Evolutionary conservation across 2,797 vertebrate genomes (phyloP).

Genomic region (Threskiornis aethiopicus): DNA sequence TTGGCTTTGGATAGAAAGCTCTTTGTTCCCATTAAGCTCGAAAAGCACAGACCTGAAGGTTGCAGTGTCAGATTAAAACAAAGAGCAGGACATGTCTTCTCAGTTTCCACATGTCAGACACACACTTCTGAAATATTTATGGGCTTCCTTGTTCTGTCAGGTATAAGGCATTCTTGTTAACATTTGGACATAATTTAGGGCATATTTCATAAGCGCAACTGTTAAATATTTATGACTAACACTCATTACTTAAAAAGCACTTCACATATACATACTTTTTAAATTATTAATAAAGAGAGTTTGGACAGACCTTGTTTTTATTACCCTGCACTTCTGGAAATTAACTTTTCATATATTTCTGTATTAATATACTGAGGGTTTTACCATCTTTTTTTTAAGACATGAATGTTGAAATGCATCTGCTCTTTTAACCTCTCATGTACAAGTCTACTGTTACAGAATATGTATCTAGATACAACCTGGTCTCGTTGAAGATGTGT

Average conservation of each 20-base stretch:
- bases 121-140: slow-evolving; percentile 72
- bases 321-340: slow-evolving; percentile 59
- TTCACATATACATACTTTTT: slow-evolving; percentile 62
- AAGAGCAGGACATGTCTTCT: slow-evolving; percentile 4
- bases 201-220: slow-evolving; percentile 66
- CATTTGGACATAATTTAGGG: slow-evolving; percentile 72
- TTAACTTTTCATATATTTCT: slow-evolving; percentile 58
- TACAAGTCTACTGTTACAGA: not conserved
- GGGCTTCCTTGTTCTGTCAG: slow-evolving; percentile 63
- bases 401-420: not conserved
- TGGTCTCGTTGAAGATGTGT: not conserved
- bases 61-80: slow-evolving; percentile 39
- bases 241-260: slow-evolving; percentile 72
- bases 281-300: slow-evolving; percentile 71
- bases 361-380: slow-evolving; percentile 14
- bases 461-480: not conserved
- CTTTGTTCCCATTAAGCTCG: slow-evolving; percentile 22
- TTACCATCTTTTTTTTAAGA: slow-evolving; percentile 8
- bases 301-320: slow-evolving; percentile 66
- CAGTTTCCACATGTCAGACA: slow-evolving; percentile 41
- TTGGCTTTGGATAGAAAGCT: not conserved
- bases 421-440: not conserved
- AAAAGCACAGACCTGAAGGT: slow-evolving; percentile 27
- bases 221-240: slow-evolving; percentile 76
- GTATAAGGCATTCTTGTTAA: slow-evolving; percentile 70